phyloP scores from a whole-genome alignment of 92 coral and sea anemone genomes.

The Phenganax marumi region DNA sequence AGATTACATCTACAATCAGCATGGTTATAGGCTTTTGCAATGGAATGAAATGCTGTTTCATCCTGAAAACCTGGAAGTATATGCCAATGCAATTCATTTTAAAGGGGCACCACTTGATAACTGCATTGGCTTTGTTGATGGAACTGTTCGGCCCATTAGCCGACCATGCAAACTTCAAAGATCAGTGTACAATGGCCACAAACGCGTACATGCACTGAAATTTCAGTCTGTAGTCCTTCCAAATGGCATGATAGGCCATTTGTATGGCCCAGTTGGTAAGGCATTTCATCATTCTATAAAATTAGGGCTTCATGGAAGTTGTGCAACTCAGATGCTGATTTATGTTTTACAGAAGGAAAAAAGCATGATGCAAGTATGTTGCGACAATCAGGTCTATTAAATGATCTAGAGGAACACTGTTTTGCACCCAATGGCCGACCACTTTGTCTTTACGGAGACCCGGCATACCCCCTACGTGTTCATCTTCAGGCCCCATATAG shows the following conservation, averaged over 20 bases:
- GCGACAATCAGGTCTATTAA: constrained; percentile 46
- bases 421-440: constrained; percentile 33
- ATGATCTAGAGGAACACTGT: constrained; percentile 16
- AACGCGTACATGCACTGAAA: too few species aligned
- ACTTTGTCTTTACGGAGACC: constrained; percentile 41
- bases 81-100: too few species aligned
- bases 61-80: too few species aligned
- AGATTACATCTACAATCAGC: constrained; percentile 8
- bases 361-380: constrained; percentile 28
- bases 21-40: neutral
- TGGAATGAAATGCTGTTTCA: neutral
- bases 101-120: constrained; percentile 19
- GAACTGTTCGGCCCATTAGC: constrained; percentile 2
- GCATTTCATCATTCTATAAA: neutral
- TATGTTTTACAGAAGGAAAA: constrained; percentile 13
- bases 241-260: neutral
- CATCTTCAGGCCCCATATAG: constrained; percentile 39
- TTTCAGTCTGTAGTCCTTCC: neutral
- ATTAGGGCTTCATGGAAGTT: neutral
- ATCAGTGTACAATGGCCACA: too few species aligned
- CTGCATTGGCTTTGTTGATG: constrained; percentile 1
- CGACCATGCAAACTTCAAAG: constrained; percentile 3
- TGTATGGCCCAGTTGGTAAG: neutral
- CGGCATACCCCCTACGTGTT: constrained; percentile 39
- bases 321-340: neutral